phyloP scores from a whole-genome alignment of 2,113 vertebrate genomes.

The Syngnathus scovelli region DNA sequence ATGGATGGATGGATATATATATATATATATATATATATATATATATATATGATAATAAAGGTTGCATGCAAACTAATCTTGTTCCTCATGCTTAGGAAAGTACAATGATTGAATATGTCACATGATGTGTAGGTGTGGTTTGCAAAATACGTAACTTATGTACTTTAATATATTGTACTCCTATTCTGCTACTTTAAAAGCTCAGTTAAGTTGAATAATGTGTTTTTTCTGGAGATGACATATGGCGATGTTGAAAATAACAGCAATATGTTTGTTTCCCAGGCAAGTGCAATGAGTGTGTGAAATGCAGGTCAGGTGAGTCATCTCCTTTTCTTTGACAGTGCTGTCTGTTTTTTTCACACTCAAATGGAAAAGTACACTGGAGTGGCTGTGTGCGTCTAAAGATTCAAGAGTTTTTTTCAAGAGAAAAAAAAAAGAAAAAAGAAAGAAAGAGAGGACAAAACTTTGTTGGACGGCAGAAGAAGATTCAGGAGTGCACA shows the following conservation, averaged over 20 bases:
- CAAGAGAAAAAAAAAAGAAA: background rate
- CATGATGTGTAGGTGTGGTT: too few relatives aligned
- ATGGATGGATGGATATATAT: too few relatives aligned
- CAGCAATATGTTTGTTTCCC: slow-evolving; percentile 52
- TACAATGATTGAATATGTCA: background rate
- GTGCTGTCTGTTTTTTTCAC: slow-evolving; percentile 53
- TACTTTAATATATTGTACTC: background rate
- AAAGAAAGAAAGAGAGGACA: slow-evolving; percentile 35
- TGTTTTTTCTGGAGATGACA: background rate
- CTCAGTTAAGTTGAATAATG: background rate
- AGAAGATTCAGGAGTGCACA: slow-evolving; percentile 47
- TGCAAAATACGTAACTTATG: background rate
- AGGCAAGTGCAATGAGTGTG: slow-evolving; percentile 44
- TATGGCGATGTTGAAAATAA: slow-evolving; percentile 40
- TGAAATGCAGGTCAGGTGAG: slow-evolving; percentile 60
- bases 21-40: background rate
- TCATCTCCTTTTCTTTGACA: slow-evolving; percentile 46
- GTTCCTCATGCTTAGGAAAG: background rate
- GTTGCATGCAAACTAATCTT: background rate
- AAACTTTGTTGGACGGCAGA: slow-evolving; percentile 49
- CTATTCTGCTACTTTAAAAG: background rate
- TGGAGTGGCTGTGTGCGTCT: slow-evolving; percentile 11
- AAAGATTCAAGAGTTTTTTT: background rate
- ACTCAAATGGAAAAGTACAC: slow-evolving; percentile 56
- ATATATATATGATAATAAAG: background rate